Conservation (phyloP, 1,140 invertebrate species). For the Tetranychus cinnabarinus region DNA sequence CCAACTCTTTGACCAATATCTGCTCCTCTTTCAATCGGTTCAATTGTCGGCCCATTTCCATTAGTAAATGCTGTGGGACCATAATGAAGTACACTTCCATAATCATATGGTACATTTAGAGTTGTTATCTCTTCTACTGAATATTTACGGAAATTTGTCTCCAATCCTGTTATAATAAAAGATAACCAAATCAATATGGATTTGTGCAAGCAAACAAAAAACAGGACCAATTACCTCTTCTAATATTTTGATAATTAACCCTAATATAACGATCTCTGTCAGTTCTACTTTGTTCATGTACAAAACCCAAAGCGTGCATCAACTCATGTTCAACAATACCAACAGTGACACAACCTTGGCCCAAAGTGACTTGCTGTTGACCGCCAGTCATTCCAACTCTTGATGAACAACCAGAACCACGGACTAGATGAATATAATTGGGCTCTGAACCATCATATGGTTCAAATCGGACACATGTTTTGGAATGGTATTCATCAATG, state of each 20-base stretch:
- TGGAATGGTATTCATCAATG: slow-evolving; percentile 2
- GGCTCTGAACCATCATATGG: not conserved
- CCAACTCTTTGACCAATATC: slow-evolving; percentile 23
- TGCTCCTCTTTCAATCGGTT: slow-evolving; percentile 15
- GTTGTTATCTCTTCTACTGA: slow-evolving; percentile 3
- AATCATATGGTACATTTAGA: slow-evolving; percentile 5
- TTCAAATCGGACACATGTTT: slow-evolving; percentile 7
- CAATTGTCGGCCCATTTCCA: slow-evolving; percentile 27
- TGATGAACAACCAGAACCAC: slow-evolving; percentile 8
- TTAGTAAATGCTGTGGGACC: slow-evolving; percentile 16
- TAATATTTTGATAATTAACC: slow-evolving; percentile 37
- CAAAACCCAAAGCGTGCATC: slow-evolving; percentile 48
- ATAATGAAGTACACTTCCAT: slow-evolving; percentile 10
- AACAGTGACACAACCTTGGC: not conserved
- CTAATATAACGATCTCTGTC: slow-evolving; percentile 36
- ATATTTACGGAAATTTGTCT: slow-evolving; percentile 13
- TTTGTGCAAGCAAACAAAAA: not conserved
- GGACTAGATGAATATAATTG: slow-evolving; percentile 2
- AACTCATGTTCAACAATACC: slow-evolving; percentile 36
- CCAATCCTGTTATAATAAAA: not conserved
- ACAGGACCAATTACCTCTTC: slow-evolving; percentile 11
- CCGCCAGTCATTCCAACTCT: slow-evolving; percentile 6
- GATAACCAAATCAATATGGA: not conserved
- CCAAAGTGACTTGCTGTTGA: slow-evolving; percentile 1
- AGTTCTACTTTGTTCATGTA: slow-evolving; percentile 35